phyloP scores from a whole-genome alignment of 2,888 invertebrate species.

The Pristionchus exspectatus region DNA sequence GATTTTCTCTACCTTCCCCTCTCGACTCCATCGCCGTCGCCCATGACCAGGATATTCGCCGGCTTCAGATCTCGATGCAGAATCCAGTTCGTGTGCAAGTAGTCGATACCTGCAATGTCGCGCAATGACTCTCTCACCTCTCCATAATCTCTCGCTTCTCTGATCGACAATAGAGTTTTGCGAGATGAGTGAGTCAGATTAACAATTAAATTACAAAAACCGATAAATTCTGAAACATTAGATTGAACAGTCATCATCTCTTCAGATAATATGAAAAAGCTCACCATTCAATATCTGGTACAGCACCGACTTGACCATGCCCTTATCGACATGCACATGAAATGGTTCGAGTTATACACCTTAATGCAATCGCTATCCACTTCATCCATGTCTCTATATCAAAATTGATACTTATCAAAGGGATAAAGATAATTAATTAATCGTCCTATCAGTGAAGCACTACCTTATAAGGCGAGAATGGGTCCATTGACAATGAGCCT shows the following conservation, averaged over 20 bases:
- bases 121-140: no score
- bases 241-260: no score
- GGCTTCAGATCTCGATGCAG: constrained; percentile 90
- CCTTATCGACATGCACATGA: constrained; percentile 67
- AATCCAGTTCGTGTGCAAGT: constrained; percentile 99
- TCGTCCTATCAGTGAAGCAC: background rate
- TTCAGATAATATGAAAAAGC: no score
- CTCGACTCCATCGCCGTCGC: constrained; percentile 90
- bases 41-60: constrained; percentile 99
- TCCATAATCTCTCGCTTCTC: no score
- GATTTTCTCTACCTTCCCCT: constrained; percentile 86
- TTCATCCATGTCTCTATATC: no score
- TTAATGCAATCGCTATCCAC: background rate
- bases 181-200: no score
- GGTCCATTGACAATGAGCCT: no score
- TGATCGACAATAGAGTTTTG: no score
- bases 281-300: constrained; percentile 94
- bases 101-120: constrained; percentile 89
- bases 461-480: background rate
- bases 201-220: no score
- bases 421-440: background rate
- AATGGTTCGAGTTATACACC: background rate
- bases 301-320: constrained; percentile 95
- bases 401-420: background rate
- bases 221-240: no score